Evolutionary conservation across 2,888 invertebrate genomes (phyloP).

Genomic region (Nomada fabriciana): DNA sequence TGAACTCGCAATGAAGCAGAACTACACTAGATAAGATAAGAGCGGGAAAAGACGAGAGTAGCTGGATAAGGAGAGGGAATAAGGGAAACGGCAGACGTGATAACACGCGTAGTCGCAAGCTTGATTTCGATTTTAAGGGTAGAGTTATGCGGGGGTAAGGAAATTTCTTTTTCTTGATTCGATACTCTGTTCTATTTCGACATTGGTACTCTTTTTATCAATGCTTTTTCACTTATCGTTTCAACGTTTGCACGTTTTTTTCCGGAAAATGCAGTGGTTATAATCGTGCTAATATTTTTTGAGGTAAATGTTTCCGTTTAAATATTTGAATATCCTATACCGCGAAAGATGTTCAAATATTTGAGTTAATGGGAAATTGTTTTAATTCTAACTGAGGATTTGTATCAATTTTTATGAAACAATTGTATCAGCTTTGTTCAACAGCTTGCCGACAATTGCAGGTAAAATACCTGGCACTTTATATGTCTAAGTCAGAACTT

Average conservation of each 20-base stretch:
- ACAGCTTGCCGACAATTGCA: background rate
- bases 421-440: background rate
- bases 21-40: constrained; percentile 53
- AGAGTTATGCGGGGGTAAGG: constrained; percentile 4
- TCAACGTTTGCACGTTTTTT: background rate
- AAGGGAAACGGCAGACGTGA: constrained; percentile 28
- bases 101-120: constrained; percentile 31
- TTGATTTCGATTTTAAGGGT: constrained; percentile 26
- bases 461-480: background rate
- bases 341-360: too few relatives aligned
- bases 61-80: constrained; percentile 12
- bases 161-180: background rate
- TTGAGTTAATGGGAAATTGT: background rate
- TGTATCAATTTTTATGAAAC: background rate
- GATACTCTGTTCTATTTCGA: background rate
- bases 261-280: too few relatives aligned
- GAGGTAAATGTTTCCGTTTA: background rate
- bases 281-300: too few relatives aligned
- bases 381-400: background rate
- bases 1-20: constrained; percentile 41
- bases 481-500: background rate
- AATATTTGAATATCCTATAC: background rate
- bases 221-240: background rate
- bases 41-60: constrained; percentile 21
- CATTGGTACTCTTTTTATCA: background rate